Base-by-base conservation (phyloP, 2,797 vertebrate genomes). In the Xerus rutilus region DNA sequence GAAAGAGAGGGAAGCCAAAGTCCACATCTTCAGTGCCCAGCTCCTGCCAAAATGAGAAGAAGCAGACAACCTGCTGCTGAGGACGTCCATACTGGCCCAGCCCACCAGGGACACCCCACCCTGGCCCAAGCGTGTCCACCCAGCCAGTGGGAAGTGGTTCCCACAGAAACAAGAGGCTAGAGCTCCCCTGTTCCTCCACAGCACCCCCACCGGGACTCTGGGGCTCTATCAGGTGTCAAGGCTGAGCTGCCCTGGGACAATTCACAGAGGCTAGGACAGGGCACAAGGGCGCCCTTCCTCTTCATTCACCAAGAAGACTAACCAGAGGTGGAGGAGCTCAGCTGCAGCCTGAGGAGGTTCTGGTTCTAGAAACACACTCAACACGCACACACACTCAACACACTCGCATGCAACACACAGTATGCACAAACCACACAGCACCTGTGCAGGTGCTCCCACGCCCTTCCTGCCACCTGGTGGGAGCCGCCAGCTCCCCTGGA, bases 21-120 rank as follows among this genome's bases (percentile, higher is more conserved):
- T 67, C 52, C 78, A 25, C 85, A 72, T 64, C 64, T 15, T n/a
- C 54, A 62, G 89, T 70, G 73, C 49, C 62, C 94, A 88, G 15
- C 54, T 89, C 70, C 87, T 89, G 67, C 69, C 96, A 87, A 84
- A 77, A 65, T 49, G 94, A 96, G 39, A 65, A 86, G 39, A 70
- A 91, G 67, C 88, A 96, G 90, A 92, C 69, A 45, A 86, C 73
- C 76, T 23, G 20, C 14, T 45, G 76, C 84, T 7, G 8, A 49
- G 7, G 64, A 65, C 4, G 2, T 57, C 64, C 3, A 20, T 69
- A n/a, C 85, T 3, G 32, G 49, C 83, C 88, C 5, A 54, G n/a
- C 59, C 35, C 14, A 20, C 57, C 18, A 43, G 32, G 39, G 64
- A 74, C 89, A 84, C 43, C 74, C 8, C 3, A 76, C 77, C 32